Base-by-base conservation (phyloP, 1,140 invertebrate species). In the Lepidurus apus region DNA sequence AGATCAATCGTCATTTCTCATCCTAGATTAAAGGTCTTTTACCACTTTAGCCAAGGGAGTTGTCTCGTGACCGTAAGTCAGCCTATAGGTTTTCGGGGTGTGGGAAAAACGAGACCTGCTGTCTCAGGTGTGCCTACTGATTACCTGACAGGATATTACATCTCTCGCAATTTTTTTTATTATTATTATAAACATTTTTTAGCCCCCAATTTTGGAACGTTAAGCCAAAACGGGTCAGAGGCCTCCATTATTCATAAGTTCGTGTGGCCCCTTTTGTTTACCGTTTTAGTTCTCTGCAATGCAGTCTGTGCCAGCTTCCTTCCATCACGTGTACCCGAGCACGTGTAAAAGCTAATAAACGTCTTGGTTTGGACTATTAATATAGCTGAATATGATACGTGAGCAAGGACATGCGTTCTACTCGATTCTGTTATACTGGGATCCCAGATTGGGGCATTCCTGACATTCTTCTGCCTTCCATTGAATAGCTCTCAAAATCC, bases 41-140 rank as follows among this genome's bases (percentile, higher is more conserved):
- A 21, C 53, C n/a, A 65, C 53, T 65, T 65, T 65, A 65, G 53
- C 53, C 53, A 9, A 65, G 53, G 53, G 53, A 65, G 53, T 65
- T 65, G n/a, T 9, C 53, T 21, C 21, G 21, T 65, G 53, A 65
- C 53, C 53, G 53, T n/a, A 65, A 65, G 53, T n/a, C 17, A 65
- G 21, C 17, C 17, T 65, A n/a, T 65, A 21, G 53, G 53, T 65
- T 65, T 65, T 65, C 34, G 34, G 53, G 53, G 53, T 65, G 53
- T 21, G n/a, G 53, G 53, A 65, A 65, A 65, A 7, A 65, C 53
- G 53, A 65, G 34, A 34, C 34, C 34, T 34, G 2, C 3, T 34
- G 34, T 34, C 34, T 34, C 34, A 34, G 34, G 34, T 34, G 34
- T 65, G 53, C 53, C 53, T 65, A 65, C 53, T 65, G 17, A 65